phyloP scores from a whole-genome alignment of 1,140 invertebrate species.

The Eufriesea mexicana region DNA sequence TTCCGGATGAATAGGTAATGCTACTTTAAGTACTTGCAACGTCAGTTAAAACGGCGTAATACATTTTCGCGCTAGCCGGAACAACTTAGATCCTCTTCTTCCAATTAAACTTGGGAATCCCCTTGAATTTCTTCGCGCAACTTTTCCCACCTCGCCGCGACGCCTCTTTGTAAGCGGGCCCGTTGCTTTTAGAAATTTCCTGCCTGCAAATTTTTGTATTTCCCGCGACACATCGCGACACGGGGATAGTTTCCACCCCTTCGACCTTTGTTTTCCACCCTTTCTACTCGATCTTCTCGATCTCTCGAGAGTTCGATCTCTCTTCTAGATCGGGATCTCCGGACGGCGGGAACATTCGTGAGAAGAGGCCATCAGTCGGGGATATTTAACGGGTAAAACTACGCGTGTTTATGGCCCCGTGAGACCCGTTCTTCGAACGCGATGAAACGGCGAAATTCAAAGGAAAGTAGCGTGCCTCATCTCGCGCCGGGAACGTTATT shows the following conservation, averaged over 20 bases:
- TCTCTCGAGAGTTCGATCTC: no score
- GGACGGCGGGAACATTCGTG: not conserved
- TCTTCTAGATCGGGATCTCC: not conserved
- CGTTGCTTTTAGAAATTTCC: not conserved
- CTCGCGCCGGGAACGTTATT: constrained; percentile 30
- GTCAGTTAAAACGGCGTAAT: constrained; percentile 49
- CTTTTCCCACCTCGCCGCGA: constrained; percentile 9
- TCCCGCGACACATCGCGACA: no score
- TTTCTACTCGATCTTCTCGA: no score
- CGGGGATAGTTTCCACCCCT: no score
- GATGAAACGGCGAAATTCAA: not conserved
- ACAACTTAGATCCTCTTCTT: constrained; percentile 48
- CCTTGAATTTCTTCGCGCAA: constrained; percentile 38
- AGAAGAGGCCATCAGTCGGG: not conserved
- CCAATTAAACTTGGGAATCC: constrained; percentile 62
- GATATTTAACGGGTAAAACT: not conserved
- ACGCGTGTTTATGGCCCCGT: not conserved
- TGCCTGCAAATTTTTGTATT: not conserved
- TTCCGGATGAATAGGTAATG: constrained; percentile 53
- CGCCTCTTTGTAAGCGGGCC: not conserved
- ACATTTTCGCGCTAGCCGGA: constrained; percentile 34
- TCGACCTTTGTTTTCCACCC: no score
- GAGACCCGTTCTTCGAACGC: not conserved
- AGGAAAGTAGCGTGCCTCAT: constrained; percentile 16
- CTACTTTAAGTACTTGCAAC: constrained; percentile 57